Evolutionary conservation across 2,888 invertebrate species (phyloP).

Genomic region (Apotomis turbidana): DNA sequence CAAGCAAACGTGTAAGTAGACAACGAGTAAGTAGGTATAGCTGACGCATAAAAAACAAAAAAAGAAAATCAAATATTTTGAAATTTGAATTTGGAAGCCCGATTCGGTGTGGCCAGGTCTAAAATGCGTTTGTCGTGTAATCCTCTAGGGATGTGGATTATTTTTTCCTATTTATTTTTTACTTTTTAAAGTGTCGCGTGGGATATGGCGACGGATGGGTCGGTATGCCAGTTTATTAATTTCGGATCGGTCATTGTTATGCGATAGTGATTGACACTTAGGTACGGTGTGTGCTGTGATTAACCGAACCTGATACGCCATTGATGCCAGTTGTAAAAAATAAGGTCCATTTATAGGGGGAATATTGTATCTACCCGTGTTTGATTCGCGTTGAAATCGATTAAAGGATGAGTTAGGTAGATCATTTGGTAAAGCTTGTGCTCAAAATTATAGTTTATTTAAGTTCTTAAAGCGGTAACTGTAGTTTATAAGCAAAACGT

Average conservation of each 20-base stretch:
- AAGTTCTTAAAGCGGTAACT: too few relatives aligned
- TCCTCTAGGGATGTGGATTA: conserved; percentile 79
- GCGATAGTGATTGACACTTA: conserved; percentile 45
- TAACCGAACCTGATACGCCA: conserved; percentile 34
- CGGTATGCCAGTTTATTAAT: conserved; percentile 70
- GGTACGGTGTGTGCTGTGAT: conserved; percentile 42
- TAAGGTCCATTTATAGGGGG: conserved; percentile 9
- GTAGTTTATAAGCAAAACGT: too few relatives aligned
- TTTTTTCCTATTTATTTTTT: conserved; percentile 57
- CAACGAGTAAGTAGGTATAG: conserved; percentile 6
- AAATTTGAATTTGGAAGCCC: conserved; percentile 69
- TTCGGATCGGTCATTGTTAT: conserved; percentile 68
- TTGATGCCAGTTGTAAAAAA: conserved; percentile 17
- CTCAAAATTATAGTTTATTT: too few relatives aligned
- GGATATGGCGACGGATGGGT: conserved; percentile 69
- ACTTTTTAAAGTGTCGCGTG: conserved; percentile 54
- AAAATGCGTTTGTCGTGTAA: conserved; percentile 83
- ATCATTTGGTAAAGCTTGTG: too few relatives aligned
- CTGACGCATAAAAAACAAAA: conserved; percentile 10
- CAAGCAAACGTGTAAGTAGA: conserved; percentile 1
- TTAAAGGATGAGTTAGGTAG: background rate
- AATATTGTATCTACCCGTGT: background rate
- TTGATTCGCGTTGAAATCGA: conserved; percentile 1
- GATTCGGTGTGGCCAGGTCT: conserved; percentile 76
- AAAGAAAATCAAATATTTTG: conserved; percentile 47